Evolutionary conservation across 2,888 invertebrate species (phyloP).

Genomic region (Crematogaster levior): DNA sequence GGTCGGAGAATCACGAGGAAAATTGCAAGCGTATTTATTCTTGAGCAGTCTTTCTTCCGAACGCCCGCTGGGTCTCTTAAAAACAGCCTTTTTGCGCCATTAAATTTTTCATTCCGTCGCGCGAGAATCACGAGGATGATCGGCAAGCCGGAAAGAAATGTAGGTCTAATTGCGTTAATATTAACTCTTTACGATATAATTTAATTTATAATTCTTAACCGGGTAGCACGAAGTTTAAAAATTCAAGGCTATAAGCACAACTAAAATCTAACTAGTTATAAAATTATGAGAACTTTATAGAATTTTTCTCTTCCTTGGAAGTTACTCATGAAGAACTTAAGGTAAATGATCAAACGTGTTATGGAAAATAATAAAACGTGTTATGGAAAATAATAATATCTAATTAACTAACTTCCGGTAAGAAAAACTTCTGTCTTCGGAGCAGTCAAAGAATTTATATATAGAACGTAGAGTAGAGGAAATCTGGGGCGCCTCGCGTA

Average conservation of each 20-base stretch:
- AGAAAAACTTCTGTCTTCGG: neutral
- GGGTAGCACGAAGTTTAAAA: neutral
- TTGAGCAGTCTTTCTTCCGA: neutral
- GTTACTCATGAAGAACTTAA: constrained; percentile 7
- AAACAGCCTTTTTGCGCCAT: neutral
- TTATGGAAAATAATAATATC: constrained; percentile 9
- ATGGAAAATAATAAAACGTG: constrained; percentile 6
- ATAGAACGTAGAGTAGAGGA: neutral
- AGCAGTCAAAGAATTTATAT: neutral
- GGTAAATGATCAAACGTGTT: constrained; percentile 7
- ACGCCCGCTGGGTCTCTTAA: neutral
- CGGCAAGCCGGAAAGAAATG: neutral
- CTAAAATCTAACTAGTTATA: neutral
- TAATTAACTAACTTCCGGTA: constrained; percentile 21
- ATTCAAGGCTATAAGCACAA: neutral
- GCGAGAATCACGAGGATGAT: neutral
- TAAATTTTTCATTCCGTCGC: neutral
- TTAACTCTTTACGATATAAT: neutral
- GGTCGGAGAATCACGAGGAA: neutral
- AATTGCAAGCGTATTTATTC: neutral
- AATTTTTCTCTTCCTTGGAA: neutral
- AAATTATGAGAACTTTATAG: constrained; percentile 16
- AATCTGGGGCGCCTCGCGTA: constrained; percentile 5
- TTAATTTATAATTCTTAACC: neutral
- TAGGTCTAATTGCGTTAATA: neutral